Evolutionary conservation across 1,140 invertebrate genomes (phyloP).

Genomic region (Hypothenemus hampei): DNA sequence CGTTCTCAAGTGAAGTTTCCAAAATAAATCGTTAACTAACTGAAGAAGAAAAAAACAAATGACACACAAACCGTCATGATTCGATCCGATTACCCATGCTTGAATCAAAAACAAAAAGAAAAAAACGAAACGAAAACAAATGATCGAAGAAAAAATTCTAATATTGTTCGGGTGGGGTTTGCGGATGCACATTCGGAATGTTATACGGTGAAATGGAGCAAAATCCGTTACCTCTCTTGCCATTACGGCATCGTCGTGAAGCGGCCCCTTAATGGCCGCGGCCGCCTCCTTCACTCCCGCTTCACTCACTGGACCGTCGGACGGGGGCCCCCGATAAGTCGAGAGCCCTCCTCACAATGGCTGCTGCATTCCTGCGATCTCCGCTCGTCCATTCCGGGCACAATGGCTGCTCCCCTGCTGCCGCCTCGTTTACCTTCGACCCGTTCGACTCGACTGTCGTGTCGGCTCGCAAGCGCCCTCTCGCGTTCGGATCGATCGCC

Average conservation of each 20-base stretch:
- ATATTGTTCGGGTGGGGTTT: conserved; percentile 26
- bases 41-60: background rate
- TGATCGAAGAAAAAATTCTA: no score
- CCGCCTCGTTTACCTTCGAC: conserved; percentile 38
- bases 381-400: conserved; percentile 39
- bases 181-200: conserved; percentile 6
- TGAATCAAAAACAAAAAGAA: conserved; percentile 6
- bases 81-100: no score
- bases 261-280: conserved; percentile 37
- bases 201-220: conserved; percentile 7
- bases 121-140: conserved; percentile 7
- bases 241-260: conserved; percentile 55
- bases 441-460: conserved; percentile 41
- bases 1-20: no score
- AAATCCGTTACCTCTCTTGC: conserved; percentile 56
- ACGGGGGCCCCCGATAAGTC: conserved; percentile 38
- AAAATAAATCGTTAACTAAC: background rate
- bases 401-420: conserved; percentile 37
- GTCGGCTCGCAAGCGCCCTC: conserved; percentile 33
- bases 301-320: conserved; percentile 38
- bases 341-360: conserved; percentile 33
- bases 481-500: no score
- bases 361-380: conserved; percentile 16
- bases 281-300: conserved; percentile 29
- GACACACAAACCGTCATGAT: conserved; percentile 7